Percentiles rank a stretch among this genome's conserved stretches.
phyloP scores from a whole-genome alignment of 2,888 invertebrate genomes.

The Drosophila anceps region DNA sequence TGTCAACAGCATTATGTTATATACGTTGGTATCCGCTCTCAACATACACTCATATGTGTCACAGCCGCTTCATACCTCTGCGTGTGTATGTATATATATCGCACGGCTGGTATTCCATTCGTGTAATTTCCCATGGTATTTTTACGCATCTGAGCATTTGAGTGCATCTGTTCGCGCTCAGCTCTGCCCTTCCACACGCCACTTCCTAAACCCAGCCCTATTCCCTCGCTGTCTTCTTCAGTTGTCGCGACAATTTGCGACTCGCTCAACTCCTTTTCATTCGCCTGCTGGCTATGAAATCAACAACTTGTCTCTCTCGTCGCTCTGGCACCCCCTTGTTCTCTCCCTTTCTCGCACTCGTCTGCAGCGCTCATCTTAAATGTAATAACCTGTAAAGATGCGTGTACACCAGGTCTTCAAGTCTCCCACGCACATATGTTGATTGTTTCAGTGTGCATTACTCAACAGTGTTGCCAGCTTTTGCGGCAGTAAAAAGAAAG shows the following conservation, averaged over 20 bases:
- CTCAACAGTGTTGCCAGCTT: conserved; percentile 41
- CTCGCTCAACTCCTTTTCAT: conserved; percentile 36
- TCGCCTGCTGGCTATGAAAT: conserved; percentile 55
- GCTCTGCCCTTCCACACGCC: neutral
- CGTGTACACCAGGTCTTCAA: conserved; percentile 14
- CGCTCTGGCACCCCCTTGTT: neutral
- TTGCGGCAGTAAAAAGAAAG: neutral
- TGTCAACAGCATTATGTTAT: conserved; percentile 72
- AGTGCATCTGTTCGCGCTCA: conserved; percentile 61
- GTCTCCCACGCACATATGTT: conserved; percentile 37
- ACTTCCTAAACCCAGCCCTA: neutral
- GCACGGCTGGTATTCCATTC: conserved; percentile 69
- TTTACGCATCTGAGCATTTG: conserved; percentile 64
- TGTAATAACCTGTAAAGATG: conserved; percentile 38
- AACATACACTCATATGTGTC: conserved; percentile 16
- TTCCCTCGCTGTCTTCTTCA: conserved; percentile 42
- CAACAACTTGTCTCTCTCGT: conserved; percentile 47
- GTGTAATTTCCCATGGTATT: conserved; percentile 78
- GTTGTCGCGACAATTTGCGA: conserved; percentile 56
- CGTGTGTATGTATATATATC: conserved; percentile 9
- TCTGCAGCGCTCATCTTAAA: conserved; percentile 29
- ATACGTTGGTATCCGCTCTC: conserved; percentile 17
- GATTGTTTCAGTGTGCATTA: conserved; percentile 44
- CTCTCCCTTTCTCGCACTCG: neutral
- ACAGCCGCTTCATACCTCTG: conserved; percentile 10